Percentiles rank a stretch among this genome's conserved stretches.
Conservation (phyloP, 1,140 invertebrate genomes). For the Eumaeus atala region DNA sequence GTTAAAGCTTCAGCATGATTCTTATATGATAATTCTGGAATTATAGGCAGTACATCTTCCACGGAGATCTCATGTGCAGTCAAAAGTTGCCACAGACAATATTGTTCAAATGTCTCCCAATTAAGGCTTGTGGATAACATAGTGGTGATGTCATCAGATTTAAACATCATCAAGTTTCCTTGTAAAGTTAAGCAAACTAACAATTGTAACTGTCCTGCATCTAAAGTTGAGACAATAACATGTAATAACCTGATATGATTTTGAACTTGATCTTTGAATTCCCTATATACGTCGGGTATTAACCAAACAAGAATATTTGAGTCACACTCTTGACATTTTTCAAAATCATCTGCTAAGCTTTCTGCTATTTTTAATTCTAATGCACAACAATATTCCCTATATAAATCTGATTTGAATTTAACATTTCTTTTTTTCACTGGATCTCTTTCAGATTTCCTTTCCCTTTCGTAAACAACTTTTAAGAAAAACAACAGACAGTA, state of each 20-base stretch:
- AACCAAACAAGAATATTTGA: slow-evolving; percentile 91
- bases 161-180: slow-evolving; percentile 88
- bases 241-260: slow-evolving; percentile 91
- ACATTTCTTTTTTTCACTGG: slow-evolving; percentile 75
- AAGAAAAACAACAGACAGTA: slow-evolving; percentile 85
- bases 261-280: slow-evolving; percentile 89
- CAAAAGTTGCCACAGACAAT: slow-evolving; percentile 96
- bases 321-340: slow-evolving; percentile 91
- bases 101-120: slow-evolving; percentile 98
- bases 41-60: slow-evolving; percentile 90
- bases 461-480: slow-evolving; percentile 64
- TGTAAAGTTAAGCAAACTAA: slow-evolving; percentile 93
- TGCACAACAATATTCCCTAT: slow-evolving; percentile 90
- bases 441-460: slow-evolving; percentile 56
- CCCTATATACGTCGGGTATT: slow-evolving; percentile 92
- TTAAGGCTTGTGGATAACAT: slow-evolving; percentile 87
- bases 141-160: slow-evolving; percentile 81
- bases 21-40: slow-evolving; percentile 90
- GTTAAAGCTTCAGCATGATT: slow-evolving; percentile 94
- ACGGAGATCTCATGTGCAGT: slow-evolving; percentile 94
- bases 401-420: slow-evolving; percentile 88
- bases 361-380: slow-evolving; percentile 85
- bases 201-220: slow-evolving; percentile 91
- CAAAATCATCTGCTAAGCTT: slow-evolving; percentile 86
- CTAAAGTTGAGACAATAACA: slow-evolving; percentile 90